A percentile compares a stretch with the other conserved stretches of the same genome.
Evolutionary conservation across 2,888 invertebrate species (phyloP).

Genomic region (Trichopria drosophilae): DNA sequence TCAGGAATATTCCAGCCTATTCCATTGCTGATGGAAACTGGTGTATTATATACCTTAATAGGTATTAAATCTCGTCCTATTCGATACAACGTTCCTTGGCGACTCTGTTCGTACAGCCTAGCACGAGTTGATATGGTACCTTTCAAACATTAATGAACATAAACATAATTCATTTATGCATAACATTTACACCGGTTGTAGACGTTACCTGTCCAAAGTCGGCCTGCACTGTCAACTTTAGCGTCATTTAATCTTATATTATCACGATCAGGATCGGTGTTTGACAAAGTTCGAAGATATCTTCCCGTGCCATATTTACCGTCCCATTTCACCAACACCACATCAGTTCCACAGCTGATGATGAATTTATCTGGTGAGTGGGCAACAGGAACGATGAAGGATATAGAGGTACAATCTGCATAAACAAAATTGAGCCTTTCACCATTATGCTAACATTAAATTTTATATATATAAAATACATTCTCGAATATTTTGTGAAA

Average conservation of each 20-base stretch:
- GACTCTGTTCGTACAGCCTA: constrained; percentile 57
- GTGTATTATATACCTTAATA: constrained; percentile 42
- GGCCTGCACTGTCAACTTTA: constrained; percentile 68
- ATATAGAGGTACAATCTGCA: constrained; percentile 62
- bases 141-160: too few species aligned
- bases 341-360: constrained; percentile 54
- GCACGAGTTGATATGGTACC: constrained; percentile 47
- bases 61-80: constrained; percentile 54
- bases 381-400: constrained; percentile 57
- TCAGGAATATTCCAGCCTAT: constrained; percentile 74
- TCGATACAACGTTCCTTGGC: constrained; percentile 66
- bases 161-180: too few species aligned
- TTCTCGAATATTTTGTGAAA: too few species aligned
- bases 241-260: constrained; percentile 68
- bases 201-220: constrained; percentile 65
- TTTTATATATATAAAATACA: too few species aligned
- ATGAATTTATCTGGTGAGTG: constrained; percentile 52
- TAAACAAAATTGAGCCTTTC: too few species aligned
- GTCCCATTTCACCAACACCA: constrained; percentile 61
- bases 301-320: too few species aligned
- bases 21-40: constrained; percentile 74
- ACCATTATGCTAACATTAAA: too few species aligned
- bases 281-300: too few species aligned
- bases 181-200: too few species aligned
- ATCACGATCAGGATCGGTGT: constrained; percentile 55